A percentile compares a stretch with the other conserved stretches of the same genome.
Evolutionary conservation across 1,140 invertebrate genomes (phyloP).

Genomic region (Dendroctonus ponderosae): DNA sequence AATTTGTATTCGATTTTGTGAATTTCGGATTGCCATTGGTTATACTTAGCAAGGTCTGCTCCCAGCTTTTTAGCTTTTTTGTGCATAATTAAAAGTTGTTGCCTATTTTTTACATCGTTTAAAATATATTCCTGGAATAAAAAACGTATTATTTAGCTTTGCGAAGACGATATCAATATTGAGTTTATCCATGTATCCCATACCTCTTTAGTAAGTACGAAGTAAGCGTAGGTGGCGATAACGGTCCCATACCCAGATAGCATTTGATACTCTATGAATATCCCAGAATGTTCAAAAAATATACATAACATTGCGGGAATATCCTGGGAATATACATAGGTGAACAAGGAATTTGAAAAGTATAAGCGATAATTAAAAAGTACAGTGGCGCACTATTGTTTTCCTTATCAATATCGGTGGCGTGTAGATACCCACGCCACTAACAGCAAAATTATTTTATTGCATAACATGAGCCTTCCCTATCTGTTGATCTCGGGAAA

Average conservation of each 20-base stretch:
- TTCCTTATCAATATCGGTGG: no score
- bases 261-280: no score
- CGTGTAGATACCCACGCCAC: no score
- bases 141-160: neutral
- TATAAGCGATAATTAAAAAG: no score
- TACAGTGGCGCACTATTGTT: no score
- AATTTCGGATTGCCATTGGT: conserved; percentile 74
- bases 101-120: conserved; percentile 84
- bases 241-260: conserved; percentile 97
- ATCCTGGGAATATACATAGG: no score
- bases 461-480: no score
- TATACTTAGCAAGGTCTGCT: conserved; percentile 83
- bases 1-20: conserved; percentile 75
- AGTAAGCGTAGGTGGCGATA: conserved; percentile 97
- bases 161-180: neutral
- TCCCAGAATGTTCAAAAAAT: no score
- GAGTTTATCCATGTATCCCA: conserved; percentile 28
- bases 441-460: no score
- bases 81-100: conserved; percentile 83
- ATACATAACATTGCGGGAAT: no score
- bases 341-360: no score
- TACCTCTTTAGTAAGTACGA: conserved; percentile 93
- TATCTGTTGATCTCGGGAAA: no score
- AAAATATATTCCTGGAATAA: conserved; percentile 83
- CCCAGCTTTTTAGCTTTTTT: conserved; percentile 82